Percentiles rank a stretch among this genome's conserved stretches.
These are phyloP conservation scores for Rhopalosiphum padi DNA, from an alignment of 1,140 invertebrate genomes.

Conservation along the genomic window DNA sequence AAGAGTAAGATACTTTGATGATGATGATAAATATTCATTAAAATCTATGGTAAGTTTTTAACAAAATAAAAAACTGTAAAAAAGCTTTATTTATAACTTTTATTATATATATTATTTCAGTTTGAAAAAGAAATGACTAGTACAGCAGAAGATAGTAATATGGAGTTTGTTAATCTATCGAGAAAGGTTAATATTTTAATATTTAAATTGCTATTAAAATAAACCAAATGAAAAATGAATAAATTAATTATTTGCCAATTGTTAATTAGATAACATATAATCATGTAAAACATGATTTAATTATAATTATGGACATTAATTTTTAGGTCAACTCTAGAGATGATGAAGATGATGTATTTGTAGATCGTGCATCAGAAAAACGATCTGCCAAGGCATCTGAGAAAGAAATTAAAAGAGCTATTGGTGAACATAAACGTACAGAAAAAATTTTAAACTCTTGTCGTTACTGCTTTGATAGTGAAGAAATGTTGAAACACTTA, in stretches of 20 bases:
- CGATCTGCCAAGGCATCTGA: slow-evolving; percentile 68
- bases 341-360: slow-evolving; percentile 81
- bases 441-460: slow-evolving; percentile 80
- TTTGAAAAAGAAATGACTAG: slow-evolving; percentile 89
- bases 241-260: neutral
- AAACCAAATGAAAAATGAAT: neutral
- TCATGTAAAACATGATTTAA: neutral
- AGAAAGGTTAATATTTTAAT: slow-evolving; percentile 67
- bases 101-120: slow-evolving; percentile 65
- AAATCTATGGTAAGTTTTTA: slow-evolving; percentile 77
- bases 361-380: slow-evolving; percentile 73
- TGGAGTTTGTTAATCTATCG: slow-evolving; percentile 78
- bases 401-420: slow-evolving; percentile 72
- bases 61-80: slow-evolving; percentile 52
- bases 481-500: slow-evolving; percentile 84
- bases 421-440: slow-evolving; percentile 75
- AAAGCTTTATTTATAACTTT: slow-evolving; percentile 59
- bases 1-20: slow-evolving; percentile 83
- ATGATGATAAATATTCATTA: slow-evolving; percentile 89
- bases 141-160: slow-evolving; percentile 81
- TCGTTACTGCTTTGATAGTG: slow-evolving; percentile 81
- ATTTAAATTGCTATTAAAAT: slow-evolving; percentile 26
- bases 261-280: too few species aligned
- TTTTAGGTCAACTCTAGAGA: slow-evolving; percentile 41
- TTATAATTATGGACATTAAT: neutral